Evolutionary conservation across 2,888 invertebrate species (phyloP), one percentile per base, ranked within the genome.

Genomic region (Corythucha ciliata): DNA sequence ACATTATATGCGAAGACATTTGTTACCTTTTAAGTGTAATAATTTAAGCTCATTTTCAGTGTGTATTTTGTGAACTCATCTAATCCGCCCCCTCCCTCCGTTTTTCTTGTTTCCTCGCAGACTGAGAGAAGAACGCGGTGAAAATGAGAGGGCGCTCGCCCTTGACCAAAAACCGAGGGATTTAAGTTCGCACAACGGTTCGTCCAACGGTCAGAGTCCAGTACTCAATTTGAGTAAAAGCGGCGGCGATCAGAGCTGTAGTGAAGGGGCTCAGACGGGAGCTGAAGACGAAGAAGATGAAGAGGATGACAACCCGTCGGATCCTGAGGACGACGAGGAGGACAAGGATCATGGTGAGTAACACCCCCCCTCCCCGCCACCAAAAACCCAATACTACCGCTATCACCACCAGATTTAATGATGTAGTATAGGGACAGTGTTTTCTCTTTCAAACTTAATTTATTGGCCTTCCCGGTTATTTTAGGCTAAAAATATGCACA

Each of bases 191-290:
- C 83, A 86, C 74, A 87, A 88, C 73, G 86, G 88, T 88, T 89
- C 89, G 55, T 86, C 89, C 58, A 85, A 83, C 64, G 85, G 86
- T 49, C 88, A 88, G 73, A 91, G 90, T 79, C 91, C 91, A 57
- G 89, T 91, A 60, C 72, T 91, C 64, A 91, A 91, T 72, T 75
- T 92, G 53, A 90, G 91, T 49, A 91, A 91, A 72, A 87, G 86
- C 52, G 88, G 86, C 48, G 55, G 55, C 24, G 63, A 61, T 7
- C 64, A 65, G 46, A 65, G 66, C 25, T 86, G 84, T 59, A 85
- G 86, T 64, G 68, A 65, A 68, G 73, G 63, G 69, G 68, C 65
- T 65, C 79, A 79, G 36, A 68, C 77, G 27, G 79, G 77, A 39
- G 68, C 75, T 50, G 75, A 74, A 24, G 81, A 80, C 56, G 79